Base-by-base conservation (phyloP, 2,113 vertebrate genomes). In the Haliaeetus leucogaster region DNA sequence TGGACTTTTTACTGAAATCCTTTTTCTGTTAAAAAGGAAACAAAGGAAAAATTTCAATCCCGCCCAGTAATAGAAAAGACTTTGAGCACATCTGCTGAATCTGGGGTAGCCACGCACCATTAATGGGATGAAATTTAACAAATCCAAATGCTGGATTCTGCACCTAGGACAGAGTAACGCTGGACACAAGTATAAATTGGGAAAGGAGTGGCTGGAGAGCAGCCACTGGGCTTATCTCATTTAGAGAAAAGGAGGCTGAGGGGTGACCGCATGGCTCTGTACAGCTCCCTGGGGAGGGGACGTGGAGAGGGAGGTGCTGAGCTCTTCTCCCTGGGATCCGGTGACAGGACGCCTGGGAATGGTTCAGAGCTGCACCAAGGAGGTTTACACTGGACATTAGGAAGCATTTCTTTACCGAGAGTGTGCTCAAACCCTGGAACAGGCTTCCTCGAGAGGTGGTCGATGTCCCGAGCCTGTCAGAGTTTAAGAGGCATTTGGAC, bases 71-170 rank as follows among this genome's bases (percentile, higher is more conserved):
- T 20, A 36, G 42, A 48, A 68, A 56, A 63, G 48, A 36, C 40
- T 55, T 40, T 18, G 61, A 61, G 43, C 27, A 59, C 19, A 15
- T 30, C 27, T 73, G 74, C 30, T 42, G 68, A 58, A 30, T 11
- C 27, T 0, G 1, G 22, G 27, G 38, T 19, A 67, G 61, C 43
- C 52, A 30, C 9, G 0, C 26, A 38, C 53, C 52, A 7, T 19
- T 26, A 26, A 52, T 16, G 30, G 36, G 29, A 19, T 79, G 36
- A 52, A 65, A 65, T 52, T 26, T 26, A 63, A 42, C 27, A 32
- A 32, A 16, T 30, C n/a, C 22, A 56, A 45, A 34, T 11, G 14
- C n/a, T 7, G 4, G 48, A 65, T 53, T 52, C 59, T 53, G 47
- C 61, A 52, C 47, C 29, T 12, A n/a, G 21, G 45, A 48, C 7